Percentiles rank a stretch among this genome's conserved stretches.
phyloP scores from a whole-genome alignment of 1,140 invertebrate species.

The Papilio polytes region DNA sequence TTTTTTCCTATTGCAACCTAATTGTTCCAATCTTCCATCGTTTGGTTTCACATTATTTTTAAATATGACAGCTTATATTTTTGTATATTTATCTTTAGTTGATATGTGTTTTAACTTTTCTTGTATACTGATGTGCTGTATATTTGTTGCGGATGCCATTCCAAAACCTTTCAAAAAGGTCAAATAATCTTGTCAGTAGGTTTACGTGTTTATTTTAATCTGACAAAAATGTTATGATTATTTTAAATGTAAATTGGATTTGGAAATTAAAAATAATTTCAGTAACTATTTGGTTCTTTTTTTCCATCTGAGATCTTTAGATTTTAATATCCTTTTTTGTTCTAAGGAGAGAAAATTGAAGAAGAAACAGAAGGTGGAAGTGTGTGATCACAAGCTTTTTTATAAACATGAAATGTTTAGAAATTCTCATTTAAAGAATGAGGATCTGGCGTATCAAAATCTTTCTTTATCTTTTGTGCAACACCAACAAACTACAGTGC shows the following conservation, averaged over 20 bases:
- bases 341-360: no score
- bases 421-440: no score
- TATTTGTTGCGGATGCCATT: conserved; percentile 74
- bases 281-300: conserved; percentile 48
- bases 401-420: no score
- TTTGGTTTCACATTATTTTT: conserved; percentile 35
- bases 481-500: no score
- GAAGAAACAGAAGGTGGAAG: no score
- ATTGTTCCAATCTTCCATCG: not conserved
- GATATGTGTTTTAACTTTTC: conserved; percentile 42
- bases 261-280: conserved; percentile 75
- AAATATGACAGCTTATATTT: conserved; percentile 11
- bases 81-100: conserved; percentile 17
- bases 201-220: conserved; percentile 70
- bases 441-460: no score
- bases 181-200: conserved; percentile 79
- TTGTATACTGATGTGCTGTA: conserved; percentile 53
- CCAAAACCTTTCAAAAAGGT: conserved; percentile 78
- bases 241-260: conserved; percentile 76
- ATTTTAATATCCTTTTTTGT: no score
- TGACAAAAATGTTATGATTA: conserved; percentile 65
- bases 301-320: not conserved
- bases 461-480: no score
- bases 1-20: not conserved
- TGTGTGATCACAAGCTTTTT: no score